Percentiles rank a stretch among this genome's conserved stretches.
Evolutionary conservation across 2,888 invertebrate genomes (phyloP).

Genomic region (Trachelus troglodyta): DNA sequence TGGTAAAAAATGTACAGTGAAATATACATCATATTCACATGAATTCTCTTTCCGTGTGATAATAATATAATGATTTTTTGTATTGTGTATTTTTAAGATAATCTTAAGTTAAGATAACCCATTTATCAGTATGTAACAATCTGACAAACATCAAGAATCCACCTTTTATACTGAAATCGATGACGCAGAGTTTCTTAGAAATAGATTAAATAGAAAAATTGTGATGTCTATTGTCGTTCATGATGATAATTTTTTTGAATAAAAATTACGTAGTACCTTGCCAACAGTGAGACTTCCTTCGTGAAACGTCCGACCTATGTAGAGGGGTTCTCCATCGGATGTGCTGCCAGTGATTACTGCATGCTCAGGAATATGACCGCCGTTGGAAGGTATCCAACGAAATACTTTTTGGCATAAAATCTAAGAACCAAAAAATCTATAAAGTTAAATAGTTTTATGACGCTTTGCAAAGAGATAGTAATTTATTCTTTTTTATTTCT

Average conservation of each 20-base stretch:
- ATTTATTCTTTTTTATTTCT: not conserved
- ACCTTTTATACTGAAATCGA: not conserved
- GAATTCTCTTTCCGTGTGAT: not conserved
- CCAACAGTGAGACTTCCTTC: conserved; percentile 78
- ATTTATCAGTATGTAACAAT: not conserved
- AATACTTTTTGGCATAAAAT: conserved; percentile 74
- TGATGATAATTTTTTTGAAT: not conserved
- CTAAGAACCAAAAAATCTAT: conserved; percentile 51
- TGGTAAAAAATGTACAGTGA: no score
- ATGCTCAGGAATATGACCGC: conserved; percentile 74
- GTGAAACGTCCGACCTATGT: conserved; percentile 75
- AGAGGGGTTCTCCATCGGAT: conserved; percentile 75
- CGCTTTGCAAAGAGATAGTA: not conserved
- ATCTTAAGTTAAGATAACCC: not conserved
- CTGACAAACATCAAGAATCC: not conserved
- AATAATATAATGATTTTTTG: not conserved
- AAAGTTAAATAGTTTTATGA: not conserved
- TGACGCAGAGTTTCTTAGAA: not conserved
- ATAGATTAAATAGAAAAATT: not conserved
- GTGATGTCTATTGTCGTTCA: not conserved
- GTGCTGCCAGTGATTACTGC: conserved; percentile 76
- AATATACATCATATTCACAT: no score
- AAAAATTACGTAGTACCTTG: conserved; percentile 67
- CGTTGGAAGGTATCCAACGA: conserved; percentile 73
- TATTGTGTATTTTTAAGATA: no score